Percentiles rank a stretch among this genome's conserved stretches.
Conservation (phyloP, 2,113 vertebrate species). For the Hippopotamus amphibius region DNA sequence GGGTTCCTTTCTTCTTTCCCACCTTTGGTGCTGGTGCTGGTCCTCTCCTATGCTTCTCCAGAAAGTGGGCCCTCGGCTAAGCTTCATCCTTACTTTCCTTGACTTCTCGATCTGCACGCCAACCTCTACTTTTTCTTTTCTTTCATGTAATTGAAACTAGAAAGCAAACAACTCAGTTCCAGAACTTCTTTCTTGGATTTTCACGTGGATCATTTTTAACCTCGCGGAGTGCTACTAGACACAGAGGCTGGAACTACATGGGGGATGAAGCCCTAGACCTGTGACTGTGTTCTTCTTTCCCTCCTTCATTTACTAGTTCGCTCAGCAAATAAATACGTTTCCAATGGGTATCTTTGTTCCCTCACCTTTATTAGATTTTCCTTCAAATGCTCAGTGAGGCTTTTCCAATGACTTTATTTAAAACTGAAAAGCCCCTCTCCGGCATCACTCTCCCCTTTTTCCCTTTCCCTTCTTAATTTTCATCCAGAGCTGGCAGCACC, state of each 20-base stretch:
- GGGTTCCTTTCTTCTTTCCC: neutral
- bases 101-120: neutral
- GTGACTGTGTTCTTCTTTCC: neutral
- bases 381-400: neutral
- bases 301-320: neutral
- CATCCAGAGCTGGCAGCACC: too few relatives aligned
- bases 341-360: neutral
- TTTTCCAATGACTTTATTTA: neutral
- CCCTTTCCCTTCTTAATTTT: neutral
- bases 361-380: neutral
- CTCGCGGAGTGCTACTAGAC: neutral
- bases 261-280: accelerated
- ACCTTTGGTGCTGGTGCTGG: neutral
- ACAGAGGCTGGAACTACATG: neutral
- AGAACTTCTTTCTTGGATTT: neutral
- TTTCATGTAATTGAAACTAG: neutral
- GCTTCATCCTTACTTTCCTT: neutral
- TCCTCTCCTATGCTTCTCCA: neutral
- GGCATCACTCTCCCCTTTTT: neutral
- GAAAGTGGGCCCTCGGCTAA: accelerated
- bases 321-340: neutral
- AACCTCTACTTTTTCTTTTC: neutral
- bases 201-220: neutral
- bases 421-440: neutral
- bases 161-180: neutral